These are phyloP conservation scores for Desmophyllum pertusum DNA, from an alignment of 92 coral and sea anemone species.

Conservation along the genomic window DNA sequence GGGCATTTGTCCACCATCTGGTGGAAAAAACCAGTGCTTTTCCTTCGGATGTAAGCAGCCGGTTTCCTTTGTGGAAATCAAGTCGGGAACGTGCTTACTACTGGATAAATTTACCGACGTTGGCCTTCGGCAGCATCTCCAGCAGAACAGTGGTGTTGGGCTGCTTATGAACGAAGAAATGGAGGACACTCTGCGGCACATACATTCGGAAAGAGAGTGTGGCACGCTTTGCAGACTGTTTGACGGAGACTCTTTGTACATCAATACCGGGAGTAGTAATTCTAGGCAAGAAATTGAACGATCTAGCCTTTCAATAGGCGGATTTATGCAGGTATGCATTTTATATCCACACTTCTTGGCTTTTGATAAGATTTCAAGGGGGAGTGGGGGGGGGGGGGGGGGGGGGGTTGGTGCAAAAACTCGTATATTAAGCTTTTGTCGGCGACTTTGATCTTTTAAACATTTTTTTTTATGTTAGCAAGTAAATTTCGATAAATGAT, in stretches of 20 bases:
- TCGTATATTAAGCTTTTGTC: too few species aligned
- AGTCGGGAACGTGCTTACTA: neutral
- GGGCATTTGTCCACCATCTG: neutral
- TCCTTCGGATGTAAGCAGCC: conserved; percentile 61
- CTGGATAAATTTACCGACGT: conserved; percentile 4
- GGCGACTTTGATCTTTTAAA: too few species aligned
- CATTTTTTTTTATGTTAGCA: too few species aligned
- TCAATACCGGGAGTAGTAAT: conserved; percentile 35
- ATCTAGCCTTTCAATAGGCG: conserved; percentile 60
- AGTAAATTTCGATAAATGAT: too few species aligned
- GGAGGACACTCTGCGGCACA: neutral
- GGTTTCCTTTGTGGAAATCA: conserved; percentile 41
- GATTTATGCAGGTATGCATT: conserved; percentile 55
- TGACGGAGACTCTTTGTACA: conserved; percentile 52
- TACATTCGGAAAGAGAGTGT: conserved; percentile 44
- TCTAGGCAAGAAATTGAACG: conserved; percentile 47
- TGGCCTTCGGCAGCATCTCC: conserved; percentile 58
- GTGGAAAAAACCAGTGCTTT: conserved; percentile 32
- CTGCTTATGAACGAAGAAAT: neutral
- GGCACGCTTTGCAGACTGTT: conserved; percentile 62
- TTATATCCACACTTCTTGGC: too few species aligned
- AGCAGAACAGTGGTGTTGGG: conserved; percentile 24
- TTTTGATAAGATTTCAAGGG: too few species aligned
- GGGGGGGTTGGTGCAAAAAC: too few species aligned
- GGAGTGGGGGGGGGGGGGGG: too few species aligned